Evolutionary conservation across 2,888 invertebrate genomes (phyloP).

Genomic region (Zonitis immaculata): DNA sequence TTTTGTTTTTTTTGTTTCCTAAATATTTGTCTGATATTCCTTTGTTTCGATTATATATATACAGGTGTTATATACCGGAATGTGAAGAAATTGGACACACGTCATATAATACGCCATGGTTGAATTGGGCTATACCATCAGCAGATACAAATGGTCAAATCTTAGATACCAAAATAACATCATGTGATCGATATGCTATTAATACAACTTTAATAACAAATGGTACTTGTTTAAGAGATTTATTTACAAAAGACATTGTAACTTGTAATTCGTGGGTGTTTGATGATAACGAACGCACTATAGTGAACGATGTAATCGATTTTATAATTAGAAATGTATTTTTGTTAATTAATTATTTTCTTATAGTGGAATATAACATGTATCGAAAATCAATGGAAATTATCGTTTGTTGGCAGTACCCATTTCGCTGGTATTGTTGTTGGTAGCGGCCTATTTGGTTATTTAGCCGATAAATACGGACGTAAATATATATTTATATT

Average conservation of each 20-base stretch:
- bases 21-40: too few relatives aligned
- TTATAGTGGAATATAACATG: constrained; percentile 61
- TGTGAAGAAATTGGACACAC: constrained; percentile 50
- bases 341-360: too few relatives aligned
- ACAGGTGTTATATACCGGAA: constrained; percentile 53
- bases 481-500: constrained; percentile 56
- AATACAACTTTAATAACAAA: constrained; percentile 28
- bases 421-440: constrained; percentile 61
- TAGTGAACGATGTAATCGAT: constrained; percentile 57
- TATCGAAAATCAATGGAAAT: constrained; percentile 57
- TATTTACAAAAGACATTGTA: constrained; percentile 44
- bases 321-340: too few relatives aligned
- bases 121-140: constrained; percentile 51
- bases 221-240: constrained; percentile 40
- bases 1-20: too few relatives aligned
- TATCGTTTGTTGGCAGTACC: constrained; percentile 57
- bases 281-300: constrained; percentile 51
- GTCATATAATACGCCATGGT: constrained; percentile 47
- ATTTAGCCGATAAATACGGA: constrained; percentile 61
- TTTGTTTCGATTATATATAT: too few relatives aligned
- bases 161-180: constrained; percentile 38
- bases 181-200: constrained; percentile 40
- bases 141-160: constrained; percentile 24
- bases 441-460: constrained; percentile 57
- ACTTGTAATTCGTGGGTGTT: constrained; percentile 54